Evolutionary conservation across 2,888 invertebrate genomes (phyloP).

Genomic region (Caenorhabditis sulstoni): DNA sequence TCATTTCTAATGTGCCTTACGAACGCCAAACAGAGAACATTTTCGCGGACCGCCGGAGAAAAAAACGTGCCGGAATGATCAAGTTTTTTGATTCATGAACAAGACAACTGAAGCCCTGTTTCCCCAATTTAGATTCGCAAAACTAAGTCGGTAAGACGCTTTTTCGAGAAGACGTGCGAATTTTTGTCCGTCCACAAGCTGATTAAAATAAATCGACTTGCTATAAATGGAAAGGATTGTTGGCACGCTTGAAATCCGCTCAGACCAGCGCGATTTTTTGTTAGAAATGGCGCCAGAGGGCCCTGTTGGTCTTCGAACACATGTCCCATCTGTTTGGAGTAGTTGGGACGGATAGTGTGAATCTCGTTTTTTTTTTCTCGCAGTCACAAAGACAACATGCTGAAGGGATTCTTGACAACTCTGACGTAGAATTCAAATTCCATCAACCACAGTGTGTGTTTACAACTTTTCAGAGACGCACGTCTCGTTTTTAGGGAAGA

Average conservation of each 20-base stretch:
- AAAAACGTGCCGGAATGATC: constrained; percentile 6
- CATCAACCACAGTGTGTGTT: constrained; percentile 17
- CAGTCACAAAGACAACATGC: not conserved
- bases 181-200: constrained; percentile 11
- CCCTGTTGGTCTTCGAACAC: constrained; percentile 41
- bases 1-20: constrained; percentile 38
- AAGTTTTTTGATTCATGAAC: constrained; percentile 13
- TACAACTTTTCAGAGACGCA: constrained; percentile 7
- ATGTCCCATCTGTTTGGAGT: constrained; percentile 6
- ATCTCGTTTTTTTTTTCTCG: not conserved
- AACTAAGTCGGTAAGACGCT: constrained; percentile 10
- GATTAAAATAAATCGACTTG: not conserved
- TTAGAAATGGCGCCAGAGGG: constrained; percentile 32
- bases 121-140: not conserved
- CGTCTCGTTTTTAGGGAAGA: not conserved
- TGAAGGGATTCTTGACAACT: constrained; percentile 17
- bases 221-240: constrained; percentile 20
- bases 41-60: not conserved
- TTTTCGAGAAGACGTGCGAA: constrained; percentile 18
- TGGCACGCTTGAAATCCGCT: constrained; percentile 5
- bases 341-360: constrained; percentile 4
- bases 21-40: constrained; percentile 27
- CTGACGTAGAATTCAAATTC: constrained; percentile 27
- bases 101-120: not conserved
- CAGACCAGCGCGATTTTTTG: constrained; percentile 20